These are phyloP conservation scores for Hedychridium roseum DNA, from an alignment of 2,888 invertebrate species.

Conservation along the genomic window DNA sequence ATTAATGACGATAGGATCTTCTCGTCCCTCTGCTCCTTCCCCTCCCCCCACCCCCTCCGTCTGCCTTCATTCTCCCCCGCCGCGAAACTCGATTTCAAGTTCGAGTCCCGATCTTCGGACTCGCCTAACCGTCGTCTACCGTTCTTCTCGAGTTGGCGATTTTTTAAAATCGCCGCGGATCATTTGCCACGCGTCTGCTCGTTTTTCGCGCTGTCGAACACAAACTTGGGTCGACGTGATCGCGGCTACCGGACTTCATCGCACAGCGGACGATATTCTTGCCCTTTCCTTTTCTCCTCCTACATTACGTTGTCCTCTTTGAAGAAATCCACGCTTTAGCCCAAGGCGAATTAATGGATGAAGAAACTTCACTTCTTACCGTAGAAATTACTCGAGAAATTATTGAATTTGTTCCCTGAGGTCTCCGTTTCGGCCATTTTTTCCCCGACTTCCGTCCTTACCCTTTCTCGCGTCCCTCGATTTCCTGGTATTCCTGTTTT, in stretches of 20 bases:
- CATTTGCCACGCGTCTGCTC: slow-evolving; percentile 15
- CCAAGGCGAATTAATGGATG: no score
- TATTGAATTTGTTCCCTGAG: no score
- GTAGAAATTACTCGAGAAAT: no score
- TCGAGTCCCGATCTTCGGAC: slow-evolving; percentile 11
- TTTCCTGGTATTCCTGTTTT: slow-evolving; percentile 8
- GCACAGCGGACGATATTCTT: slow-evolving; percentile 37
- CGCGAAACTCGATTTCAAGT: no score
- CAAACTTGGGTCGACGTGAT: slow-evolving; percentile 56
- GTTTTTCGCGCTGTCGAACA: slow-evolving; percentile 53
- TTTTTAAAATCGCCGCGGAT: slow-evolving; percentile 12
- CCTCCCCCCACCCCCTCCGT: background rate
- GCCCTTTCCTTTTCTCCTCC: slow-evolving; percentile 25
- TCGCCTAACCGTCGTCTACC: slow-evolving; percentile 1
- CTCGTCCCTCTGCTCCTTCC: background rate
- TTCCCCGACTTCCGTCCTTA: slow-evolving; percentile 12
- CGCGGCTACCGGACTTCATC: slow-evolving; percentile 62
- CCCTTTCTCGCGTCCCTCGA: slow-evolving; percentile 14
- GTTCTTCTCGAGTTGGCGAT: background rate
- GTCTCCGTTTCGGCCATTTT: no score
- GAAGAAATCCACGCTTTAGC: no score
- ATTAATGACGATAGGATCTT: slow-evolving; percentile 12
- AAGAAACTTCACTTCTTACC: no score
- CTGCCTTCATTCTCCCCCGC: background rate
- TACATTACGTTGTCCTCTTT: no score